phyloP scores from a whole-genome alignment of 2,113 vertebrate species.

The Labeo catla region DNA sequence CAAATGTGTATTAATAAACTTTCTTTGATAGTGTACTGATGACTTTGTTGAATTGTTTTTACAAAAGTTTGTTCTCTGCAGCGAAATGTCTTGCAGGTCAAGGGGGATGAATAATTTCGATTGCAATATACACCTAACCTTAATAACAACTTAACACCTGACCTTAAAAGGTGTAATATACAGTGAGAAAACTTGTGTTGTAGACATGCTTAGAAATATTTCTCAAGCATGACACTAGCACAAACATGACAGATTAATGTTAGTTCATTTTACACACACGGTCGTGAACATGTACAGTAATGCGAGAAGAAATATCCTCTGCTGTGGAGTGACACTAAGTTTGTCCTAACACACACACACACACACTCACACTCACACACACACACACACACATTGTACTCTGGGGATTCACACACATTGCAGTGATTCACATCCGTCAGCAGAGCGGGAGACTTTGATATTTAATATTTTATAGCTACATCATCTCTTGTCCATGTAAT shows the following conservation, averaged over 20 bases:
- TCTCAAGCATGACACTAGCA: conserved; percentile 9
- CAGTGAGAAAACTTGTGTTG: background rate
- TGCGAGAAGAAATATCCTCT: conserved; percentile 34
- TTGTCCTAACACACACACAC: conserved; percentile 1
- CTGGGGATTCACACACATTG: conserved; percentile 30
- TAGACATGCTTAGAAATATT: conserved; percentile 26
- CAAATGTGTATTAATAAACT: too few relatives aligned
- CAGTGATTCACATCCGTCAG: conserved; percentile 49
- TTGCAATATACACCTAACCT: too few relatives aligned
- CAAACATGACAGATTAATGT: conserved; percentile 26
- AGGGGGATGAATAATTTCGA: too few relatives aligned
- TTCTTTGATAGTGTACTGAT: too few relatives aligned
- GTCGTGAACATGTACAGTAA: background rate
- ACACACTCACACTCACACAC: background rate
- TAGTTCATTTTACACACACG: conserved; percentile 22
- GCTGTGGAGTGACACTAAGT: conserved; percentile 2
- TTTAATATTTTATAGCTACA: conserved; percentile 60
- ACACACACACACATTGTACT: conserved; percentile 11
- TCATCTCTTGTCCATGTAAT: conserved; percentile 57
- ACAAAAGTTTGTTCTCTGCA: too few relatives aligned
- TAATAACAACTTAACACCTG: background rate
- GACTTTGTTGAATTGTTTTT: too few relatives aligned
- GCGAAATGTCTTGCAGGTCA: too few relatives aligned
- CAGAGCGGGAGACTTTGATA: conserved; percentile 47
- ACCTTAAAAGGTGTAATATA: background rate